Base-by-base conservation (phyloP, 2,888 invertebrate species). In the Dolichomitus sp. region DNA sequence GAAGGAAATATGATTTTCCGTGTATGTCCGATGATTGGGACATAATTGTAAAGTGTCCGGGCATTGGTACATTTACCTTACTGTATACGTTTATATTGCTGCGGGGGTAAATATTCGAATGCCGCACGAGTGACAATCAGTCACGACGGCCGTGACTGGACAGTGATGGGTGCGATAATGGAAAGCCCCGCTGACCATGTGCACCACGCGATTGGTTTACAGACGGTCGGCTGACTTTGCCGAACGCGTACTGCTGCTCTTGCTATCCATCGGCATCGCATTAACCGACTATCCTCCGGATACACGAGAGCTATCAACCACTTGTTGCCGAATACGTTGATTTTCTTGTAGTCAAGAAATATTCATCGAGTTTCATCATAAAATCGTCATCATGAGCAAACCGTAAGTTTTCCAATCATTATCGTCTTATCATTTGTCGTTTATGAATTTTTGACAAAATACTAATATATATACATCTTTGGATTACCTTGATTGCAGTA, bases 141-240 rank as follows among this genome's bases (percentile, higher is more conserved):
- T 80, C 75, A 70, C 52, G 61, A 63, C 40, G 59, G 42, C 69
- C 81, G 80, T 78, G 85, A 84, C 78, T 82, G 74, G 73, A 61
- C 80, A 83, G 65, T 59, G 77, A 80, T 74, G 65, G 74, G 50
- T 72, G 68, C 70, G 72, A 81, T 81, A 85, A 84, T 83, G 82
- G 80, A 74, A 82, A 84, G 84, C 42, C 52, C 59, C 61, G 66
- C 30, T 68, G 81, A 77, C 82, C 81, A 84, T 77, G 84, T 82
- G 74, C 57, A 84, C 61, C n/a, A 73, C 70, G 84, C 81, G 89
- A 91, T 91, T 91, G 91, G 91, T 84, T 86, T 77, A 73, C 72
- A 78, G 42, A 77, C 70, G 33, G 86, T 91, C 89, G 84, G 89
- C 90, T 91, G 91, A 90, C 87, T 75, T 65, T 65, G 84, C 69